Evolutionary conservation across 1,140 invertebrate species (phyloP).

Genomic region (Drosophila punjabiensis): DNA sequence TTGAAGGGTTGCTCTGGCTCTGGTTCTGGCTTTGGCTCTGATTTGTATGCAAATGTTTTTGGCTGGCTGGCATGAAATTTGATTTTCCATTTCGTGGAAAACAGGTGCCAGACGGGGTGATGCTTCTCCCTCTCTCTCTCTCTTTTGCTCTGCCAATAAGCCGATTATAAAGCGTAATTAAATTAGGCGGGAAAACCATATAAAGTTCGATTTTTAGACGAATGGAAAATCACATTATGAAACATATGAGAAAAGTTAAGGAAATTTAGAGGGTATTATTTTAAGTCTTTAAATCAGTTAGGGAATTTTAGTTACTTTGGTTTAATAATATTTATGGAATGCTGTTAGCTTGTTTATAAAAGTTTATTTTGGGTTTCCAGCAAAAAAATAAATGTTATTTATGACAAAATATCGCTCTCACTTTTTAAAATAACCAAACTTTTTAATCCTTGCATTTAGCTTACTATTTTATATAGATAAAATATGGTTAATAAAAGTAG

Average conservation of each 20-base stretch:
- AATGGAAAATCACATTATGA: not conserved
- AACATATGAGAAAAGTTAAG: not conserved
- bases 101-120: constrained; percentile 38
- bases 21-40: constrained; percentile 29
- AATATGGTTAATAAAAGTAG: no score
- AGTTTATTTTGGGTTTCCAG: no score
- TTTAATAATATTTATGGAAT: not conserved
- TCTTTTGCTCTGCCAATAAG: constrained; percentile 39
- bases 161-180: constrained; percentile 69
- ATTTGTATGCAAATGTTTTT: constrained; percentile 76
- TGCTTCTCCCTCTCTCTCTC: not conserved
- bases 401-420: no score
- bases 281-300: not conserved
- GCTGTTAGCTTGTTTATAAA: not conserved
- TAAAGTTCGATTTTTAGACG: not conserved
- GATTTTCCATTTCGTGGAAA: constrained; percentile 52
- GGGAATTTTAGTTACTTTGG: no score
- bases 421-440: no score
- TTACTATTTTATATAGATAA: no score
- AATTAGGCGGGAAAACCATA: constrained; percentile 50
- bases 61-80: constrained; percentile 59
- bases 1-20: constrained; percentile 69
- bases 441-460: no score
- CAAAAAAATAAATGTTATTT: no score
- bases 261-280: not conserved